Evolutionary conservation across 92 coral and sea anemone species (phyloP), one percentile per base, ranked within the genome.

Genomic region (Desmophyllum pertusum): DNA sequence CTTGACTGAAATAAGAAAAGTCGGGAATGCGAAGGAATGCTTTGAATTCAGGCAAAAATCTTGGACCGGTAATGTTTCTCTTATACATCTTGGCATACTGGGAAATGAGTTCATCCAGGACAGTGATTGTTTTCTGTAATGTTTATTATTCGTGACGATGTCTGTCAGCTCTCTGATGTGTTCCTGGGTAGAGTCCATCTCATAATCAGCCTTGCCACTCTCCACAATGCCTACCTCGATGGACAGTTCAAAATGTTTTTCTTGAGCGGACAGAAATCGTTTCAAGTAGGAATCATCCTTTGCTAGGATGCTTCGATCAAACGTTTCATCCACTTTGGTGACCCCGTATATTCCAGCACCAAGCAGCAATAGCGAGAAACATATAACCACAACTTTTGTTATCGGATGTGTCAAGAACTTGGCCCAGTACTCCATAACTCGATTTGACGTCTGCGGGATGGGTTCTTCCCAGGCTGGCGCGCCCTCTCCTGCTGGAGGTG

Each of bases 311-410:
- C 81, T 80, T 42, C 95, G 85, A 39, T 93, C 93, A 64, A 95
- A 95, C 65, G 90, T 81, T 62, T 95, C 98, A 59, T 86, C 87
- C 10, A 93, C 92, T 65, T 81, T 78, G 29, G 84, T 73, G 21
- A 91, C 91, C 14, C 96, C 94, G 75, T 93, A 95, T 27, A 95
- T 80, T 23, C 96, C 94, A 29, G 80, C 90, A 29, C 87, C 96
- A 38, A 90, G 90, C 29, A 95, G 84, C 27, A 33, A 85, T 25
- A 86, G 61, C 4, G 94, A 90, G 23, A 91, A 19, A 17, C 84
- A 29, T 57, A 93, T 75, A 42, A 91, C 92, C 10, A 85, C 40
- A n/a, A 83, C 79, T 76, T 87, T 93, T 0, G 92, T 90, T 0
- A 76, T 90, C 4, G 83, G 77, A 10, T 74, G 33, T 77, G 90